These are phyloP conservation scores for Steinernema scapterisci DNA, from an alignment of 2,888 invertebrate genomes.

Conservation along the genomic window DNA sequence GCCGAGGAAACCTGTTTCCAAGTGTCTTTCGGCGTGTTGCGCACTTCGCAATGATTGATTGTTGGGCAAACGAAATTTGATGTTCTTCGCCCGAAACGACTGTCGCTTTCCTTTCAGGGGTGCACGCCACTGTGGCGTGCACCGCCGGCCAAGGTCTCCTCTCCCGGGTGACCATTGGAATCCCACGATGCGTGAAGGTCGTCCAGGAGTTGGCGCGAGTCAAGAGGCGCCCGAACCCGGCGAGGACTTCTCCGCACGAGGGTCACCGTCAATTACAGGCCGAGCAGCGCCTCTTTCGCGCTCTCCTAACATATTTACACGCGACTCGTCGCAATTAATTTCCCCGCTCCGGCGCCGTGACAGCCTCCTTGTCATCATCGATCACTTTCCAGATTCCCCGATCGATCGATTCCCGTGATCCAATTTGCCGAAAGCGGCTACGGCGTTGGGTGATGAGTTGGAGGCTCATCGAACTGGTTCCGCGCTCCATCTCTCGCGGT, in stretches of 20 bases:
- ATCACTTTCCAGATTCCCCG: constrained; percentile 4
- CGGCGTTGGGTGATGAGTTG: neutral
- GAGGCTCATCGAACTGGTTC: constrained; percentile 11
- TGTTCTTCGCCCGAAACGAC: neutral
- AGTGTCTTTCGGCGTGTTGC: constrained; percentile 19
- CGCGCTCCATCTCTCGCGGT: constrained; percentile 12
- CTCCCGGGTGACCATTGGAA: neutral
- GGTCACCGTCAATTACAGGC: constrained; percentile 20
- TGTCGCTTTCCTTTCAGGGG: neutral
- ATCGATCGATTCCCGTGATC: constrained; percentile 26
- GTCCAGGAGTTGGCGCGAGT: neutral
- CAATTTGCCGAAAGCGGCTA: constrained; percentile 20
- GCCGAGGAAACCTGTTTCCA: constrained; percentile 11
- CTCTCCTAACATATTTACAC: constrained; percentile 2
- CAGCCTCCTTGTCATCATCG: constrained; percentile 12
- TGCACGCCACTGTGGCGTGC: neutral
- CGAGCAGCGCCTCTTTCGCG: neutral
- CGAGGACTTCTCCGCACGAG: neutral
- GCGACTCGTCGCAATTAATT: constrained; percentile 1
- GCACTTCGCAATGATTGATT: constrained; percentile 9
- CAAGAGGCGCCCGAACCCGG: neutral
- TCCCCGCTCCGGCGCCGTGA: neutral
- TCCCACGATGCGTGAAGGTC: constrained; percentile 24
- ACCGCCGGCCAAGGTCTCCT: neutral
- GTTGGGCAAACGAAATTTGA: neutral